Conservation (phyloP, 2,113 vertebrate species). For the Girardinichthys multiradiatus region DNA sequence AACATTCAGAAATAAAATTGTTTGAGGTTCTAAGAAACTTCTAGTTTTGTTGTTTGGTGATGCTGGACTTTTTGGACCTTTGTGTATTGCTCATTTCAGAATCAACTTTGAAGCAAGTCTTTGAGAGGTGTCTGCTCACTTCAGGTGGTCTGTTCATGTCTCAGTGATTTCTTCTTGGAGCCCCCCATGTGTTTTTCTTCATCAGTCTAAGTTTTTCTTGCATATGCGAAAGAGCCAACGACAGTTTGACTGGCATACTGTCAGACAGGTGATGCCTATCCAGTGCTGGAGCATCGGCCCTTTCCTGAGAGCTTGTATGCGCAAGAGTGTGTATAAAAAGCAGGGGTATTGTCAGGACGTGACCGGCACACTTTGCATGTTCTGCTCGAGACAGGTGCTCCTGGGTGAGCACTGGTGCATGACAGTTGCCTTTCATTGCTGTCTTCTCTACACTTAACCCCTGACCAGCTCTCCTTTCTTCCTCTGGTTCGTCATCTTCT, state of each 20-base stretch:
- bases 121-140: conserved; percentile 63
- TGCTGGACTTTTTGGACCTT: conserved; percentile 25
- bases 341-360: conserved; percentile 82
- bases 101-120: conserved; percentile 57
- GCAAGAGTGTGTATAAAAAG: conserved; percentile 59
- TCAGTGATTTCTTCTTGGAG: conserved; percentile 65
- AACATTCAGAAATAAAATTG: neutral
- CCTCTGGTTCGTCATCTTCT: conserved; percentile 52
- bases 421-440: conserved; percentile 98
- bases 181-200: conserved; percentile 55
- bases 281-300: conserved; percentile 83
- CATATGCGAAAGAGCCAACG: conserved; percentile 84
- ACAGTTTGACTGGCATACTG: conserved; percentile 93
- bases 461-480: conserved; percentile 83
- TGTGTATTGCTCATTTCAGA: conserved; percentile 43
- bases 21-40: neutral
- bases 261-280: conserved; percentile 88
- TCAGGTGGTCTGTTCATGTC: conserved; percentile 69
- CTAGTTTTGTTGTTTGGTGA: conserved; percentile 8
- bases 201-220: conserved; percentile 86
- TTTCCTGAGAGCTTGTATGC: conserved; percentile 85
- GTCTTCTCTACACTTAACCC: conserved; percentile 95
- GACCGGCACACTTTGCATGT: conserved; percentile 89
- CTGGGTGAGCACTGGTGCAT: conserved; percentile 90
- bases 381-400: conserved; percentile 88